phyloP scores from a whole-genome alignment of 2,797 vertebrate species.

The Pangasius djambal region DNA sequence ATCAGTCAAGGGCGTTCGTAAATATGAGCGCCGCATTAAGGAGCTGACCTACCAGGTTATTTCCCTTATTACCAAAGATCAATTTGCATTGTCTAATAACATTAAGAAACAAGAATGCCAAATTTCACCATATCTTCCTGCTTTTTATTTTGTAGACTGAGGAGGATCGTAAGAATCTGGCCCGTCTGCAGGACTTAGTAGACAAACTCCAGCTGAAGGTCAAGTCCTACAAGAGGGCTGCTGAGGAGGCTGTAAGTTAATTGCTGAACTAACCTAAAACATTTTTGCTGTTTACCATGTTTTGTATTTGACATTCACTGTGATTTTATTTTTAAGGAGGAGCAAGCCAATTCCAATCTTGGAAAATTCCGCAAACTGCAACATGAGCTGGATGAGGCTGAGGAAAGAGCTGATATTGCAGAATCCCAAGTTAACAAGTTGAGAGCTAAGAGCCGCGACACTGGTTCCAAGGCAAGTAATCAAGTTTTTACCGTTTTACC shows the following conservation, averaged over 20 bases:
- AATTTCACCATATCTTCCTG: neutral
- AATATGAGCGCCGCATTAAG: slow-evolving; percentile 88
- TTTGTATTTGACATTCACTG: neutral
- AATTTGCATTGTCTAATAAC: neutral
- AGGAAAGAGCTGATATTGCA: slow-evolving; percentile 83
- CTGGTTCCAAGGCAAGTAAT: slow-evolving; percentile 74
- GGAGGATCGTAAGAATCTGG: slow-evolving; percentile 74
- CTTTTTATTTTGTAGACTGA: slow-evolving; percentile 63
- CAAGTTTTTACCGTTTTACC: neutral
- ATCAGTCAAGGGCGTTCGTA: slow-evolving; percentile 66
- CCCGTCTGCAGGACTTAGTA: slow-evolving; percentile 72
- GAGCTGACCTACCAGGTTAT: slow-evolving; percentile 88
- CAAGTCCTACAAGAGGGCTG: slow-evolving; percentile 70
- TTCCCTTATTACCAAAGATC: neutral
- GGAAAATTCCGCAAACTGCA: slow-evolving; percentile 83
- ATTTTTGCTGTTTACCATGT: neutral
- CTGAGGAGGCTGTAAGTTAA: slow-evolving; percentile 70
- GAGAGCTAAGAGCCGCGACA: slow-evolving; percentile 79
- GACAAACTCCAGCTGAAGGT: slow-evolving; percentile 76
- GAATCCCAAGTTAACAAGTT: slow-evolving; percentile 89
- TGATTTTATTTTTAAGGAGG: slow-evolving; percentile 70
- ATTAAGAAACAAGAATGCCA: neutral
- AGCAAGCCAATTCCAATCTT: slow-evolving; percentile 81
- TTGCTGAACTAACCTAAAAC: neutral
- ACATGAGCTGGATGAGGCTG: slow-evolving; percentile 85